Conservation (phyloP, 2,113 vertebrate species). For the Hymenochirus boettgeri region DNA sequence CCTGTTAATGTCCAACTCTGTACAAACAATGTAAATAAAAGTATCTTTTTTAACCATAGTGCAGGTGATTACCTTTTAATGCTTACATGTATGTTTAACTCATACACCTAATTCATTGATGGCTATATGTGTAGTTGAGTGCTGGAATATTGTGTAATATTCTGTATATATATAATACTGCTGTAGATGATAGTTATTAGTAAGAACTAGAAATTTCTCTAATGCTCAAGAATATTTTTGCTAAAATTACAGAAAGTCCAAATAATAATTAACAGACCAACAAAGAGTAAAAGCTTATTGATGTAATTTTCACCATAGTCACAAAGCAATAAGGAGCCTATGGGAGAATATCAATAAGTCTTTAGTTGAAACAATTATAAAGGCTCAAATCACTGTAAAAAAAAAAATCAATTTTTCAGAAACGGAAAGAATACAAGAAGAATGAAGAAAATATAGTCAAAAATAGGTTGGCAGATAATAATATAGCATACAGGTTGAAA, state of each 20-base stretch:
- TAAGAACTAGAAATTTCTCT: no score
- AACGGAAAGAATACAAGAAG: background rate
- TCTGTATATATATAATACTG: no score
- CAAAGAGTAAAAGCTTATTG: slow-evolving; percentile 15
- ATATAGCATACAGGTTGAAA: background rate
- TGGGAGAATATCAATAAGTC: slow-evolving; percentile 22
- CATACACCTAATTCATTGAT: no score
- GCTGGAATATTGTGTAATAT: no score
- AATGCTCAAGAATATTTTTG: background rate
- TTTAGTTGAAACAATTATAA: slow-evolving; percentile 25
- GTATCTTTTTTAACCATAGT: no score
- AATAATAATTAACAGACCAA: slow-evolving; percentile 10
- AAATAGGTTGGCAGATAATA: background rate
- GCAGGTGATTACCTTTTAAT: no score
- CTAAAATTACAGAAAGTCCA: slow-evolving; percentile 14
- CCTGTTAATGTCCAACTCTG: no score
- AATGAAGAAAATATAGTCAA: background rate
- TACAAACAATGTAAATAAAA: no score
- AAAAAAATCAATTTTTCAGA: slow-evolving; percentile 14
- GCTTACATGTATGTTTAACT: no score
- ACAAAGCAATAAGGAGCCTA: slow-evolving; percentile 27
- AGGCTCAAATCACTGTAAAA: slow-evolving; percentile 1
- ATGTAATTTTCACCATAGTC: slow-evolving; percentile 25
- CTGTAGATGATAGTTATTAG: no score
- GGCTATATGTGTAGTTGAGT: no score